Base-by-base conservation (phyloP, 2,113 vertebrate genomes). In the Amphiprion percula region DNA sequence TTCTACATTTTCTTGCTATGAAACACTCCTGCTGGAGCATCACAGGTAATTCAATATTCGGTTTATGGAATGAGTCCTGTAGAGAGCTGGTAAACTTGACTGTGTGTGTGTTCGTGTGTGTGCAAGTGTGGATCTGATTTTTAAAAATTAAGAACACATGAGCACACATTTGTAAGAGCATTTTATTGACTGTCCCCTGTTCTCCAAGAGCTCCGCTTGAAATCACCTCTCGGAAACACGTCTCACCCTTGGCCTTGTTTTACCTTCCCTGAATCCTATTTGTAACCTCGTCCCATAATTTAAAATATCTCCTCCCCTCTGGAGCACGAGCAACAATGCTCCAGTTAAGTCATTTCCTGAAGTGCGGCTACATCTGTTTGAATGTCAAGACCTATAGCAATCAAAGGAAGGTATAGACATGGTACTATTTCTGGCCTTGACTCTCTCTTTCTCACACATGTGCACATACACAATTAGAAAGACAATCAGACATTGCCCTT, bases 1-100 rank as follows among this genome's bases (percentile, higher is more conserved):
- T 70, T 80, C 73, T 81, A 71, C 77, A 86, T 90, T 92, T 87
- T 79, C 74, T 61, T 50, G 41, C 61, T 60, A 59, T 82, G 67
- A 83, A 86, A 88, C 63, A 82, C 55, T 82, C 78, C 68, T 85
- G 61, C 77, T 79, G 46, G 24, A 80, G 72, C 76, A 87, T 74
- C 80, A 61, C 56, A 19, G 54, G 79, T 79, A 82, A 91, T 92
- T 81, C 79, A 81, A 89, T 90, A 85, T 82, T 86, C 67, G 66
- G 62, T 84, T 89, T 71, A 88, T 78, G 44, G 65, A 84, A 84
- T 30, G 65, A 83, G 76, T 88, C 74, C 72, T 86, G 75, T 24
- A 21, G 44, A 61, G 37, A 82, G 82, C 46, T 56, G 19, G 49
- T 62, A 50, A 77, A 74, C 47, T 9, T 76, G n/a, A 10, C 10